Evolutionary conservation across 2,888 invertebrate genomes (phyloP).

Genomic region (Clitarchus hookeri): DNA sequence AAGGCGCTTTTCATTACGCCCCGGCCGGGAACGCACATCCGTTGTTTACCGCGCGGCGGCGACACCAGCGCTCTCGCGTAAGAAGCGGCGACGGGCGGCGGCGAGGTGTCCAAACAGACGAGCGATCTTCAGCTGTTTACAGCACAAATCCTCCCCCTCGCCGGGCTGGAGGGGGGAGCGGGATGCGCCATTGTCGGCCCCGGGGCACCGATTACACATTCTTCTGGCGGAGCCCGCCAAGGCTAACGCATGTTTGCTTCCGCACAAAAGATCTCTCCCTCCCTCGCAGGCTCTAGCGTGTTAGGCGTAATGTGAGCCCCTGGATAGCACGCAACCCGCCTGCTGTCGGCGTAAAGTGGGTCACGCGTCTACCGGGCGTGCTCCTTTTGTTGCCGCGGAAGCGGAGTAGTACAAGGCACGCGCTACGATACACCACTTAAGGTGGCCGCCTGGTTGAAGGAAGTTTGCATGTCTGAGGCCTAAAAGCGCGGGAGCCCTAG

Average conservation of each 20-base stretch:
- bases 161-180: neutral
- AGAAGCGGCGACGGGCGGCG: neutral
- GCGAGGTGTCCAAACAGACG: neutral
- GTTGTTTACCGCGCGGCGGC: neutral
- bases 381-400: no score
- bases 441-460: no score
- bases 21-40: neutral
- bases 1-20: no score
- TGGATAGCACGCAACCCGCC: neutral
- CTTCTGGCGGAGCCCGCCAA: neutral
- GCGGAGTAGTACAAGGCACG: no score
- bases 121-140: neutral
- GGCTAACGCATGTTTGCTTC: neutral
- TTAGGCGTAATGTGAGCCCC: neutral
- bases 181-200: neutral
- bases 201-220: neutral
- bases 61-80: neutral
- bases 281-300: neutral
- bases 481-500: no score
- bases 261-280: neutral
- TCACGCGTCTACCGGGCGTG: no score
- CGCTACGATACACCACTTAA: no score
- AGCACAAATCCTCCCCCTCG: neutral
- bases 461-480: no score
- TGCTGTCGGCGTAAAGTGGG: no score